Evolutionary conservation across 2,797 vertebrate species (phyloP).

Genomic region (Typhlichthys eigenmanni): DNA sequence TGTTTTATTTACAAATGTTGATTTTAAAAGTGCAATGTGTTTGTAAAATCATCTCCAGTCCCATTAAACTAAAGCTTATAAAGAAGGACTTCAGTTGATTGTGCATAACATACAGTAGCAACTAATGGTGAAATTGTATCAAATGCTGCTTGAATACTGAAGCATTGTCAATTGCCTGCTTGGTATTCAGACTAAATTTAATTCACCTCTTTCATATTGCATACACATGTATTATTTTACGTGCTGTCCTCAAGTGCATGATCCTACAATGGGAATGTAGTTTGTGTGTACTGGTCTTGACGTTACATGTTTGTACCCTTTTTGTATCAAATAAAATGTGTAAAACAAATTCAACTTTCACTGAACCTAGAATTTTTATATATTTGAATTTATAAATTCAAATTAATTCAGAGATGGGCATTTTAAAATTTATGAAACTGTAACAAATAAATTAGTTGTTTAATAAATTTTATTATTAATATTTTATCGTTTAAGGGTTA

Average conservation of each 20-base stretch:
- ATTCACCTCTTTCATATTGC: constrained; percentile 54
- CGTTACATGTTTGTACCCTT: constrained; percentile 72
- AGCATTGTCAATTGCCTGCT: constrained; percentile 53
- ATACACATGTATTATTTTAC: constrained; percentile 57
- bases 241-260: constrained; percentile 69
- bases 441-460: constrained; percentile 48
- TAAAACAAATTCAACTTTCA: constrained; percentile 34
- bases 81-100: constrained; percentile 38
- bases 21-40: constrained; percentile 47
- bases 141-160: constrained; percentile 60
- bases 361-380: constrained; percentile 39
- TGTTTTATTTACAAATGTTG: constrained; percentile 45
- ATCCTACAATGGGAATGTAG: constrained; percentile 69
- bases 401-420: constrained; percentile 15
- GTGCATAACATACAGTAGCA: constrained; percentile 26
- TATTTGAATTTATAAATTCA: constrained; percentile 34
- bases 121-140: constrained; percentile 44
- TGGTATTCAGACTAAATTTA: constrained; percentile 59
- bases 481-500: background rate
- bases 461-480: constrained; percentile 26
- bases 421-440: constrained; percentile 31
- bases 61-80: constrained; percentile 36
- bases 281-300: constrained; percentile 68
- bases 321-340: constrained; percentile 54
- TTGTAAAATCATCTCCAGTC: constrained; percentile 43